Conservation (phyloP, 2,888 invertebrate genomes). For the Ashinkailepas kermadecensis region DNA sequence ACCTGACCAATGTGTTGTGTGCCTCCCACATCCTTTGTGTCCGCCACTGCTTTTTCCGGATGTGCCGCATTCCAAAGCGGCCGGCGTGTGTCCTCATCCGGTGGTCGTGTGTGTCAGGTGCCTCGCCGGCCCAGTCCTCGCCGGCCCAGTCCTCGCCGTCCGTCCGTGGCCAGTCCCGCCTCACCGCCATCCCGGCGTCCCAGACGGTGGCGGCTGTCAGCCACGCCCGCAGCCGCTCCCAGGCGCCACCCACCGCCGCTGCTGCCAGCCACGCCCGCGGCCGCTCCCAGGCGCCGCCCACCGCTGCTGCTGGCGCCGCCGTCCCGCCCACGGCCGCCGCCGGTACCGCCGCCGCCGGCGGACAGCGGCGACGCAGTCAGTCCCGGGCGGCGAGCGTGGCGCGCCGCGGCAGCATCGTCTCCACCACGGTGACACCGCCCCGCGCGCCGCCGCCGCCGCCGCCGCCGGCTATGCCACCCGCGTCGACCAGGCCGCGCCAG, state of each 20-base stretch:
- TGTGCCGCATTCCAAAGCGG: too few relatives aligned
- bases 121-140: too few relatives aligned
- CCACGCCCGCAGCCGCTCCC: constrained; percentile 20
- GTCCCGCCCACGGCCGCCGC: background rate
- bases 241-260: background rate
- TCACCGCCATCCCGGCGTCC: background rate
- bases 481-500: background rate
- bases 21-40: too few relatives aligned
- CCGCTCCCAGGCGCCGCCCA: constrained; percentile 7
- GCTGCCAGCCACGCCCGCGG: constrained; percentile 12
- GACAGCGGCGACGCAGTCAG: constrained; percentile 24
- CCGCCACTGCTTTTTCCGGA: too few relatives aligned
- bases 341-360: constrained; percentile 26
- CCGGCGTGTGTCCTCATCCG: too few relatives aligned
- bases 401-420: background rate
- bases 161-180: constrained; percentile 6
- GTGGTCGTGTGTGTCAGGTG: too few relatives aligned
- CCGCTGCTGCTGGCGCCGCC: background rate
- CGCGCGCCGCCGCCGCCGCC: background rate
- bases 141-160: background rate
- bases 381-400: background rate
- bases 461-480: background rate
- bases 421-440: background rate
- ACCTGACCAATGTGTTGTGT: too few relatives aligned
- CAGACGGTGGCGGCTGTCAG: background rate